A percentile compares a stretch with the other conserved stretches of the same genome.
Evolutionary conservation across 2,888 invertebrate species (phyloP).

Genomic region (Syritta pipiens): DNA sequence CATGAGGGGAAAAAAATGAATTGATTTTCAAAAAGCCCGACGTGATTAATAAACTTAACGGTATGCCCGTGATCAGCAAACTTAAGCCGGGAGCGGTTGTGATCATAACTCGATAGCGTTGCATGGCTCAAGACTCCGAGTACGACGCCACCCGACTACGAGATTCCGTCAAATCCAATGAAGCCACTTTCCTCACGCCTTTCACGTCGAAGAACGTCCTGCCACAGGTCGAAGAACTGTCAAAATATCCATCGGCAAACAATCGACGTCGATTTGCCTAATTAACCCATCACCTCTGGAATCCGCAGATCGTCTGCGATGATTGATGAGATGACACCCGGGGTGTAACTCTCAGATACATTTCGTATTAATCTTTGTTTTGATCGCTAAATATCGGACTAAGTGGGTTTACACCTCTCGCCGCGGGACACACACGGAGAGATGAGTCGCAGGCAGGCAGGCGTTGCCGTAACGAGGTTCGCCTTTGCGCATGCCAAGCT

Average conservation of each 20-base stretch:
- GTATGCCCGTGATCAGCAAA: no score
- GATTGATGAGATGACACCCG: background rate
- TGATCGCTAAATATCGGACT: slow-evolving; percentile 12
- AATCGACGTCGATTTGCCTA: background rate
- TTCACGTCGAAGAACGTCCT: no score
- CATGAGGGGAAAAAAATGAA: no score
- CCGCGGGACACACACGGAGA: slow-evolving; percentile 4
- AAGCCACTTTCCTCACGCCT: no score
- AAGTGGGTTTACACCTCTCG: background rate
- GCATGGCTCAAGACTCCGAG: no score
- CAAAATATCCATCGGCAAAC: background rate
- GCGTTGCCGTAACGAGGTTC: background rate
- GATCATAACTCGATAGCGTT: no score
- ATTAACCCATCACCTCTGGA: background rate
- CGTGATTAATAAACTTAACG: no score
- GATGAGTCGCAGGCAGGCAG: slow-evolving; percentile 8
- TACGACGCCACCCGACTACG: no score
- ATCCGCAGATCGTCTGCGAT: background rate
- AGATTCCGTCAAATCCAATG: no score
- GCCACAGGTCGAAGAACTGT: background rate
- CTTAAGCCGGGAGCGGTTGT: no score
- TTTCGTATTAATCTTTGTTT: slow-evolving; percentile 11
- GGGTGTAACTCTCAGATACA: no score
- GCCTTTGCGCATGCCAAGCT: slow-evolving; percentile 7
- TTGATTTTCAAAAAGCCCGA: no score